Conservation (phyloP, 2,888 invertebrate genomes). For the Palloptera scutellata region DNA sequence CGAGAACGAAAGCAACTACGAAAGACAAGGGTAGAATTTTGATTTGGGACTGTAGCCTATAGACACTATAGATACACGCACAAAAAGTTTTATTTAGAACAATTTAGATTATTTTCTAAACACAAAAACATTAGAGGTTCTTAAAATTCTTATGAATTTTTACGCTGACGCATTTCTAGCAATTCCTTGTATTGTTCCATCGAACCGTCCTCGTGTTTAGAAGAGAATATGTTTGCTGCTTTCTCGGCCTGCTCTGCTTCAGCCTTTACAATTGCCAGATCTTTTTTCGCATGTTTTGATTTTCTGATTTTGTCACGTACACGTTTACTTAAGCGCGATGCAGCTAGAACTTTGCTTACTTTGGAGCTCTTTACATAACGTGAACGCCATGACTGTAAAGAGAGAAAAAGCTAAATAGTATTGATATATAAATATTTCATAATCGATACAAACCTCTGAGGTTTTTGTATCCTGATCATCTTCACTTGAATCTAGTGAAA, state of each 20-base stretch:
- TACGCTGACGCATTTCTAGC: constrained; percentile 55
- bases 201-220: constrained; percentile 65
- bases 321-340: constrained; percentile 69
- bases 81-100: too few relatives aligned
- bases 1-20: constrained; percentile 2
- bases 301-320: constrained; percentile 70
- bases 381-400: constrained; percentile 68
- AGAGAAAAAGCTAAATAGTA: background rate
- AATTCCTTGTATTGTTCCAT: constrained; percentile 68
- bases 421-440: background rate
- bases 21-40: constrained; percentile 4
- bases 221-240: constrained; percentile 43
- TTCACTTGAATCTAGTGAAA: constrained; percentile 55
- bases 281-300: constrained; percentile 53
- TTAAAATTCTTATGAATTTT: constrained; percentile 42
- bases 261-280: constrained; percentile 36
- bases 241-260: constrained; percentile 38
- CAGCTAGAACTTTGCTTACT: constrained; percentile 68
- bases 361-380: constrained; percentile 70
- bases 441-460: constrained; percentile 45
- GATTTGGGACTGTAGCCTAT: background rate
- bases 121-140: constrained; percentile 17
- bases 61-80: too few relatives aligned
- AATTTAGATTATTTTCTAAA: background rate
- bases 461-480: constrained; percentile 47